phyloP scores from a whole-genome alignment of 2,113 vertebrate genomes.

The Plestiodon gilberti region DNA sequence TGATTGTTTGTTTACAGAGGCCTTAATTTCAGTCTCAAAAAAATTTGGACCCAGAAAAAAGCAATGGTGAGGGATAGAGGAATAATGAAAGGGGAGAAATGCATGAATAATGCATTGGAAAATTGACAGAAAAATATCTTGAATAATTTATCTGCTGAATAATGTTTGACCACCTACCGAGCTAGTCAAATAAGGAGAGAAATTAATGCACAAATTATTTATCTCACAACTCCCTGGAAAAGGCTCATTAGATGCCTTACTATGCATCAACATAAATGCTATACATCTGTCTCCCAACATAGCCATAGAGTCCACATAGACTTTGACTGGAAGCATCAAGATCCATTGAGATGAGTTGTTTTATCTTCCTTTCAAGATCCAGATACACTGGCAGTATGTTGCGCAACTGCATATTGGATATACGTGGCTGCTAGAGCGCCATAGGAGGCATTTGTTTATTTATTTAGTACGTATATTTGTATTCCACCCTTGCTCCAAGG shows the following conservation, averaged over 20 bases:
- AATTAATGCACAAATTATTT: slow-evolving; percentile 26
- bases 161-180: slow-evolving; percentile 4
- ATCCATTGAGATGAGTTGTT: neutral
- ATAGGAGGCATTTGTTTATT: neutral
- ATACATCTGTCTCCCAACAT: slow-evolving; percentile 4
- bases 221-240: slow-evolving; percentile 19
- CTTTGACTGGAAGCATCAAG: neutral
- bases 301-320: neutral
- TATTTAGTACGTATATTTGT: neutral
- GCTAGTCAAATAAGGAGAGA: slow-evolving; percentile 26
- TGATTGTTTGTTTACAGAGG: slow-evolving; percentile 16
- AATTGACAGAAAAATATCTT: slow-evolving; percentile 20
- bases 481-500: neutral
- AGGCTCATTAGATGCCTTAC: neutral
- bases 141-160: slow-evolving; percentile 32
- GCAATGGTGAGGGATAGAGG: neutral
- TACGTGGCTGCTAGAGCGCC: neutral
- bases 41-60: slow-evolving; percentile 27
- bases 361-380: neutral
- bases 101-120: neutral
- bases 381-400: neutral
- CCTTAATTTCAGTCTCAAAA: neutral
- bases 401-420: rapidly evolving
- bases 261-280: slow-evolving; percentile 21
- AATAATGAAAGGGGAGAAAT: slow-evolving; percentile 12